Conservation (phyloP, 2,113 vertebrate genomes). For the Gallinago jamesoni region DNA sequence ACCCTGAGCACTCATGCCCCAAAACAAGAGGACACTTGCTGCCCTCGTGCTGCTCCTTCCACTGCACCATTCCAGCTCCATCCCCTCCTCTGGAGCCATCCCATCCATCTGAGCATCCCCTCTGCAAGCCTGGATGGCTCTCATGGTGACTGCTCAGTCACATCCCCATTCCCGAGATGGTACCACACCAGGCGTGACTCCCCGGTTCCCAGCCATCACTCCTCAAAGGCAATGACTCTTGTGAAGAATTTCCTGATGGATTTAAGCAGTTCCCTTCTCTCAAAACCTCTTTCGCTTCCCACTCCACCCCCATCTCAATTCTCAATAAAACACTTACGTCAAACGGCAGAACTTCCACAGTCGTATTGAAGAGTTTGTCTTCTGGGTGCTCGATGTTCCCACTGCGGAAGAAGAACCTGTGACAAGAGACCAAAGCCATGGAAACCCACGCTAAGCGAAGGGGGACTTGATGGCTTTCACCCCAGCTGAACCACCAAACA, state of each 20-base stretch:
- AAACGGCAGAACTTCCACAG: constrained; percentile 94
- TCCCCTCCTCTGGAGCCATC: not conserved
- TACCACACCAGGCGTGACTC: not conserved
- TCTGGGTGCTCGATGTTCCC: constrained; percentile 98
- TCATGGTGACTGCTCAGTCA: not conserved
- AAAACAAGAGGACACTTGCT: not conserved
- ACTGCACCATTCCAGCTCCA: not conserved
- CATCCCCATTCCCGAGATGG: accelerated
- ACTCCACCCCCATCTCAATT: not conserved
- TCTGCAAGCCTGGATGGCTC: not conserved
- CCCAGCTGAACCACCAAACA: not conserved
- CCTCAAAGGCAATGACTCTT: not conserved
- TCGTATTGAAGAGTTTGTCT: constrained; percentile 97
- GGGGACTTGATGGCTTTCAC: not conserved
- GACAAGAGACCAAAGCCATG: constrained; percentile 6
- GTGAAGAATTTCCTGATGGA: not conserved
- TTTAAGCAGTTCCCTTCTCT: not conserved
- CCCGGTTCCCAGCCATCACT: not conserved
- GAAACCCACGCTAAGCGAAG: not conserved
- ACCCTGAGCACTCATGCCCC: not conserved
- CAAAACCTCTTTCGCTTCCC: not conserved
- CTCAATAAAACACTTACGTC: constrained; percentile 83
- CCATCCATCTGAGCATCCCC: not conserved
- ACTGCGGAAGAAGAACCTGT: constrained; percentile 96
- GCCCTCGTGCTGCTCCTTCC: not conserved